These are phyloP conservation scores for Calliphora vicina DNA, from an alignment of 1,140 invertebrate genomes.

Conservation along the genomic window DNA sequence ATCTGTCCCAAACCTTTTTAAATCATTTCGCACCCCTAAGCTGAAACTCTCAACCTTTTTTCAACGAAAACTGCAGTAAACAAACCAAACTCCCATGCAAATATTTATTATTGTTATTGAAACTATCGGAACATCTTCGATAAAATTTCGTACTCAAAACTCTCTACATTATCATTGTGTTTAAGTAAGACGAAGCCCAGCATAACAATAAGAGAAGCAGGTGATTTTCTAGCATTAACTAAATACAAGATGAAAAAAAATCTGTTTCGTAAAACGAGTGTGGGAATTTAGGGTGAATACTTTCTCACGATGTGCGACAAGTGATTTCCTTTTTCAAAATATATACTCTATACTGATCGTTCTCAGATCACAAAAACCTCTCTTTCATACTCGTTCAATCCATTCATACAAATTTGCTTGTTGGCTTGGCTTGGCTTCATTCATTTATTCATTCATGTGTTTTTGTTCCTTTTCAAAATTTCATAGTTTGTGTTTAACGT, in stretches of 20 bases:
- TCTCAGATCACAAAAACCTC: not conserved
- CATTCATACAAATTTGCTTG: not conserved
- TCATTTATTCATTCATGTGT: not conserved
- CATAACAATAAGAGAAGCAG: not conserved
- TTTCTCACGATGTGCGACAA: conserved; percentile 59
- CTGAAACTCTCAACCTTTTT: not conserved
- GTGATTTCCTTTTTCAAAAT: conserved; percentile 27
- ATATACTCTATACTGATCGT: not conserved
- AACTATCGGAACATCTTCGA: not conserved
- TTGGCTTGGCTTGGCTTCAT: not conserved
- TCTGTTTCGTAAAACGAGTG: conserved; percentile 42
- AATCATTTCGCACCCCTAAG: not conserved
- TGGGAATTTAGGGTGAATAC: conserved; percentile 61
- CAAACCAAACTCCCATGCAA: not conserved
- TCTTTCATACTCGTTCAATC: not conserved
- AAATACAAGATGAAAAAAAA: not conserved
- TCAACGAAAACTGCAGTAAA: too few relatives aligned
- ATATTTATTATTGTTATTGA: not conserved
- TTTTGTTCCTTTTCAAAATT: not conserved
- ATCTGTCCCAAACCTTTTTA: too few relatives aligned
- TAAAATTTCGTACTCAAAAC: not conserved
- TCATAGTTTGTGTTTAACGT: conserved; percentile 11
- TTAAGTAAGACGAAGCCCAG: not conserved
- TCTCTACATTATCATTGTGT: not conserved
- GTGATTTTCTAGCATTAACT: not conserved